Base-by-base conservation (phyloP, 1,140 invertebrate species). In the Meloidogyne floridensis region DNA sequence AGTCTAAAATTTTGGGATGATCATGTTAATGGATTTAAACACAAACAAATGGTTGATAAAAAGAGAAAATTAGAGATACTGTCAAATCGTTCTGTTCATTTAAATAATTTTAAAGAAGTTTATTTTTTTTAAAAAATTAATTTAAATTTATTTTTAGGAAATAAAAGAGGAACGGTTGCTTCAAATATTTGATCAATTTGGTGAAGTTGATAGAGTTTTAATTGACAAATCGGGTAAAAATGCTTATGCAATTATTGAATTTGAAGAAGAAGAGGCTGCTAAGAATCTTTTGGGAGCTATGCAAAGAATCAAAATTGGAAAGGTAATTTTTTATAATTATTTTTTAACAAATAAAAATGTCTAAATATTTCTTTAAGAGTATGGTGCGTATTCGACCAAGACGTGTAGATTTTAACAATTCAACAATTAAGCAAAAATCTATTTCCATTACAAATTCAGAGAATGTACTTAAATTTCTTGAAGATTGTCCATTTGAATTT, bases 241-340 rank as follows among this genome's bases (percentile, higher is more conserved):
- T 32, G n/a, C 77, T 1, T 84, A 80, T 81, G 83, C 83, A 56
- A 84, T 84, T 81, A 80, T 84, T 47, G 83, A 84, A 54, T 84
- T 84, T 51, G 47, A 47, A 9, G 79, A 84, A 18, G 73, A 32
- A 2, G 59, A 70, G 13, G 79, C 72, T 13, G 82, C 80, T 72
- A 72, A 69, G 8, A 77, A 73, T 69, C 65, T 83, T 1, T 54
- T 83, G 7, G 56, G 42, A 32, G 42, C 80, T 7, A 70, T 76
- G 74, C 72, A 83, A 15, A n/a, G 69, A 11, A n/a, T 83, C 5
- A 71, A 73, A 56, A 80, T 82, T 73, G 75, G 81, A 43, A 72
- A 82, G 51, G 81, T 82, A 59, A 47, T 51, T 53, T 43, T 59
- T 77, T 1, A 32, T 20, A 32, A 32, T 32, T 20, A 32, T 32